phyloP scores from a whole-genome alignment of 2,797 vertebrate genomes.

The Forpus xanthops region DNA sequence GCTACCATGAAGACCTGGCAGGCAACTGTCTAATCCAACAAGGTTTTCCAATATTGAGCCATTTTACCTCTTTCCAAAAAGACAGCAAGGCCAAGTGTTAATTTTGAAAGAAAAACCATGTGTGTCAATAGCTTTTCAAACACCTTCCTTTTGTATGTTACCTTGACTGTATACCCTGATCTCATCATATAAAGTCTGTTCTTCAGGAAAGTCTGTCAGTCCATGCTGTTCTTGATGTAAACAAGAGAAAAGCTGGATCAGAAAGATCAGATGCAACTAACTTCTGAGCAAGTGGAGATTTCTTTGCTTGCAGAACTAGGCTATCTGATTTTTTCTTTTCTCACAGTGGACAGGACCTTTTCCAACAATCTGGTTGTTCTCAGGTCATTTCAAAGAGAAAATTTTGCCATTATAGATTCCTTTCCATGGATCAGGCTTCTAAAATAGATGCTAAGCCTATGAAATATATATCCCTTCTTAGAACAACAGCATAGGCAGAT shows the following conservation, averaged over 20 bases:
- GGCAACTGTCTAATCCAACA: background rate
- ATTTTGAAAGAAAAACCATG: background rate
- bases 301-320: background rate
- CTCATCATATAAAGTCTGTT: background rate
- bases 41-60: background rate
- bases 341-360: background rate
- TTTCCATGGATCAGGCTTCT: background rate
- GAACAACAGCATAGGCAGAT: background rate
- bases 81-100: background rate
- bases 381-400: background rate
- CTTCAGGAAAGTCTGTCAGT: background rate
- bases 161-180: background rate
- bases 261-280: background rate
- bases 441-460: background rate
- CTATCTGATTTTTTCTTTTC: background rate
- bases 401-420: background rate
- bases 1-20: background rate
- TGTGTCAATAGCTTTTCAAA: background rate
- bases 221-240: background rate
- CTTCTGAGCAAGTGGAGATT: background rate
- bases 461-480: background rate
- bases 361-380: background rate
- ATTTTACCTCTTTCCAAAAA: background rate
- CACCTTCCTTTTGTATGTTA: background rate
- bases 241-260: background rate